Evolutionary conservation across 2,888 invertebrate genomes (phyloP).

Genomic region (Erebia ligea): DNA sequence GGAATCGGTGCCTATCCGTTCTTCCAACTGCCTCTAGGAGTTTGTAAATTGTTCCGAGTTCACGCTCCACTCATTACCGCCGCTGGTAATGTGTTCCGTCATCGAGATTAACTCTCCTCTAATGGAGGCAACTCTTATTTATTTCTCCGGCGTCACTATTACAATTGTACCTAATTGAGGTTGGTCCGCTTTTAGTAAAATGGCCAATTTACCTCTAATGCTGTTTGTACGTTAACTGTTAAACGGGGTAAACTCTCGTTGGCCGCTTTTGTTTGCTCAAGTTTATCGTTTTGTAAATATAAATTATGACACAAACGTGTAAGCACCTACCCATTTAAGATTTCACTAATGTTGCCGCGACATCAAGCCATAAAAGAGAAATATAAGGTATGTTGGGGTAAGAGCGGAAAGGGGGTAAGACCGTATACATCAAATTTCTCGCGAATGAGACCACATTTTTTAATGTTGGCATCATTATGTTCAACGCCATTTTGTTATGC

Average conservation of each 20-base stretch:
- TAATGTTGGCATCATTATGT: no score
- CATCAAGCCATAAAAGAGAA: no score
- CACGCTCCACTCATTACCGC: conserved; percentile 75
- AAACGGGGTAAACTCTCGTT: conserved; percentile 54
- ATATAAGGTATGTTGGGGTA: no score
- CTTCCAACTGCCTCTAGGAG: conserved; percentile 70
- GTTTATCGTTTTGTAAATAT: neutral
- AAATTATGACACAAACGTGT: neutral
- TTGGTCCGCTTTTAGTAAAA: conserved; percentile 80
- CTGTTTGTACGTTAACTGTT: conserved; percentile 58
- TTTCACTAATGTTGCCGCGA: no score
- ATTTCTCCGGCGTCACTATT: conserved; percentile 76
- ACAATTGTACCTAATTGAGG: conserved; percentile 78
- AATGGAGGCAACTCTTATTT: conserved; percentile 70
- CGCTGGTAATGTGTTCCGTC: conserved; percentile 78
- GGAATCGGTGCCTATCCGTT: conserved; percentile 47
- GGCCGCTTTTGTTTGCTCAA: conserved; percentile 48
- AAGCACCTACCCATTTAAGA: no score
- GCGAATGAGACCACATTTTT: no score
- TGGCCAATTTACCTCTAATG: conserved; percentile 74
- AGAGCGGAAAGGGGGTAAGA: no score
- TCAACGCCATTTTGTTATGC: no score
- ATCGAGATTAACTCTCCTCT: conserved; percentile 79
- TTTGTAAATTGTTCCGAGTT: conserved; percentile 74
- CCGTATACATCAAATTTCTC: no score